Evolutionary conservation across 2,888 invertebrate genomes (phyloP), one percentile per base, ranked within the genome.

Genomic region (Euclidia mi): DNA sequence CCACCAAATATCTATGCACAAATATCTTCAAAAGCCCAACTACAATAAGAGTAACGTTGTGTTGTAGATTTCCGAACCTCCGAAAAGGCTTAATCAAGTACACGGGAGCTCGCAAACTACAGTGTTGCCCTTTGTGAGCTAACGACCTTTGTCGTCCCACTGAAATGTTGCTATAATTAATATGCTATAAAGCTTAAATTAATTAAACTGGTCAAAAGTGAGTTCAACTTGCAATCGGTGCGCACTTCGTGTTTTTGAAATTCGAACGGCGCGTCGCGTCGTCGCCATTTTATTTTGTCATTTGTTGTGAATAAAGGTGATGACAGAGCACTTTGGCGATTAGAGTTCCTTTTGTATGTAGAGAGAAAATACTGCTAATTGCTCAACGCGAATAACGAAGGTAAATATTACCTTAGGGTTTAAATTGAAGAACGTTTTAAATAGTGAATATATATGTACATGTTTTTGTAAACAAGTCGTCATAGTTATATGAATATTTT

Each of bases 31-130:
- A 3, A 9, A 14, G n/a, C 20, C 25, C n/a, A n/a, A n/a, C 3
- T 28, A 18, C 31, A 17, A 44, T 47, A 12, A 29, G 20, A 9
- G n/a, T 11, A 12, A n/a, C 6, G 7, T 17, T 20, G 20, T 25
- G 10, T 18, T 42, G 35, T 20, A 11, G 6, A 41, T 43, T 37
- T 28, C 11, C 11, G 12, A 44, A 25, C 31, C 6, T 28, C 28
- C 32, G 57, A 68, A 74, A 74, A 72, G 68, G 65, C 63, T 78
- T 78, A 69, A 74, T 71, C 60, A 76, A 74, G 55, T 62, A 34
- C 35, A 47, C 49, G 28, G 25, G 20, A 10, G 11, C 48, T 31
- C 9, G 18, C 41, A 47, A 42, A 47, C 41, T 37, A 46, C 32
- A 37, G 17, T 20, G 35, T 47, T 31, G 37, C 9, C 38, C 15